A percentile compares a stretch with the other conserved stretches of the same genome.
Evolutionary conservation across 2,888 invertebrate species (phyloP).

Genomic region (Thereva unica): DNA sequence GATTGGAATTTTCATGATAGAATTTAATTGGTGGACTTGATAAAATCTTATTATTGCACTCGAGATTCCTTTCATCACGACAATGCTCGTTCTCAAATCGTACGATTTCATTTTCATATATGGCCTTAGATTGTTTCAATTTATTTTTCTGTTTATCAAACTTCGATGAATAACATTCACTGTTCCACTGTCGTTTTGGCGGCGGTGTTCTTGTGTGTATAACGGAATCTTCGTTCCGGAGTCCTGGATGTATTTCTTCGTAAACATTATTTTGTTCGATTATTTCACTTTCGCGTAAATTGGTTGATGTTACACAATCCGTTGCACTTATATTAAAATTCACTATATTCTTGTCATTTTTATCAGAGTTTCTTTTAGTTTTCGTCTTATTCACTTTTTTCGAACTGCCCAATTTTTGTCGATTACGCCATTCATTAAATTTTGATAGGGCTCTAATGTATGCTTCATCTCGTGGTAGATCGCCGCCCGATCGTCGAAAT

Average conservation of each 20-base stretch:
- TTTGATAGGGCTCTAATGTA: conserved; percentile 46
- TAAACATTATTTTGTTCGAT: conserved; percentile 5
- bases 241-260: conserved; percentile 5
- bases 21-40: conserved; percentile 45
- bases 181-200: no score
- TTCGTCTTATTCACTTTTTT: conserved; percentile 37
- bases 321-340: conserved; percentile 10
- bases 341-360: conserved; percentile 10
- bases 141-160: no score
- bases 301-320: background rate
- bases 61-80: conserved; percentile 10
- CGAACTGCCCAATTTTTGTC: conserved; percentile 40
- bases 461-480: conserved; percentile 44
- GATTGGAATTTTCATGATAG: conserved; percentile 45
- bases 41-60: conserved; percentile 32
- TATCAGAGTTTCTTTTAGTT: conserved; percentile 32
- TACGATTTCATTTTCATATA: conserved; percentile 26
- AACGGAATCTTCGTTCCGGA: background rate
- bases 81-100: conserved; percentile 42
- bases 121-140: background rate
- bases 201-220: no score
- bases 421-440: conserved; percentile 46
- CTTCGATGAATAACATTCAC: no score
- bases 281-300: background rate
- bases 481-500: conserved; percentile 32